Evolutionary conservation across 2,797 vertebrate genomes (phyloP), one percentile per base, ranked within the genome.

Genomic region (Cirrhinus molitorella): DNA sequence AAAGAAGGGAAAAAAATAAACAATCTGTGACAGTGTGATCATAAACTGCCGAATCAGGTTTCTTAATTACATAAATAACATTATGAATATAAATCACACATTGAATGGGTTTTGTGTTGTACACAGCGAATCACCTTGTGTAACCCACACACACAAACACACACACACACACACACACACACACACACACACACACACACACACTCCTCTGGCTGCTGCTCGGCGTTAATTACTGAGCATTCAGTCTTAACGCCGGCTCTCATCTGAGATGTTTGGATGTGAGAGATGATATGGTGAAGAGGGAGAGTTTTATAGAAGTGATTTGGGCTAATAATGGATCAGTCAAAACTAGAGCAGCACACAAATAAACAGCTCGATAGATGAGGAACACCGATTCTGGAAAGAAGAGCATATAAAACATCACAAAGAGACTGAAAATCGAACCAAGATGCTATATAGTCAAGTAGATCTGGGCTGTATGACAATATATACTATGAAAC

Each of bases 341-440:
- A 79, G 63, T 61, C 34, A 68, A n/a, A 70, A 55, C 31, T 21
- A 53, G 65, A 73, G 53, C 34, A 83, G 61, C 40, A 14, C 43
- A 31, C 67, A 49, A 75, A 86, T 81, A 79, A 79, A 78, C 57
- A 72, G 45, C 28, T 51, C 19, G 1, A 74, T 66, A 72, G 31
- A 61, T 17, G 53, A 72, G 68, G 53, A 71, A 80, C 37, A 59
- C 40, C 1, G 14, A 43, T 57, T 76, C 79, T 23, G 6, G 53
- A 63, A 28, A 73, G 59, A 73, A 51, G 21, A 82, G 14, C 40
- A 75, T 55, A 43, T 53, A 66, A 63, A 73, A 73, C 40, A 81
- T 61, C 21, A 59, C 43, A 34, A n/a, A 65, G 21, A 63, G 45
- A 75, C n/a, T 55, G 80, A 66, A 83, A 66, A 66, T 66, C n/a